Percentiles rank a stretch among this genome's conserved stretches.
Evolutionary conservation across 2,888 invertebrate genomes (phyloP).

Genomic region (Pycnomerus fuliginosus): DNA sequence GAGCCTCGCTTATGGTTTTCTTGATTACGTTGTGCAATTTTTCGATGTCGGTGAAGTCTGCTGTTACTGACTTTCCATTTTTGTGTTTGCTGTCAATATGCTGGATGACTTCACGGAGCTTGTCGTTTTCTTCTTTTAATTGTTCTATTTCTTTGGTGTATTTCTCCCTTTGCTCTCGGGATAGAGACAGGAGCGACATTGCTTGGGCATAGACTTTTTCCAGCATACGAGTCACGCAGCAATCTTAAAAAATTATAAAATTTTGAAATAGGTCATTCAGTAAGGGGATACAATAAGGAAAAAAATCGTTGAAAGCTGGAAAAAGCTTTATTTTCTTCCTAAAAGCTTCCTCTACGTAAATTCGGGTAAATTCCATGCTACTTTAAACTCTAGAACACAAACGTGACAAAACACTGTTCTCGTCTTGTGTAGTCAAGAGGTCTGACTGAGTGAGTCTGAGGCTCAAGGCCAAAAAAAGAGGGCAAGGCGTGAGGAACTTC

Average conservation of each 20-base stretch:
- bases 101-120: conserved; percentile 27
- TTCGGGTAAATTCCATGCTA: no score
- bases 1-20: conserved; percentile 15
- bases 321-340: no score
- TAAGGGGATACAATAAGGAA: no score
- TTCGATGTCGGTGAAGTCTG: conserved; percentile 15
- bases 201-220: conserved; percentile 39
- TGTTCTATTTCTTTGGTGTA: conserved; percentile 29
- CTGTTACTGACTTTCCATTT: conserved; percentile 3
- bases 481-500: not conserved
- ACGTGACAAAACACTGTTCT: no score
- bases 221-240: conserved; percentile 33
- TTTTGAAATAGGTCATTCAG: not conserved
- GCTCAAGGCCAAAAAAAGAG: no score
- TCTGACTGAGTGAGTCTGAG: no score
- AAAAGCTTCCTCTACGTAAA: no score
- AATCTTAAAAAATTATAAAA: conserved; percentile 13
- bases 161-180: conserved; percentile 34
- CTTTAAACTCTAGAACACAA: no score
- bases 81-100: conserved; percentile 11
- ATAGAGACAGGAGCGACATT: conserved; percentile 29
- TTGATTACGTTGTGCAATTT: conserved; percentile 20
- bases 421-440: no score
- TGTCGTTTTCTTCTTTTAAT: conserved; percentile 28
- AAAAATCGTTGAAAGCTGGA: no score